These are phyloP conservation scores for Scaeva pyrastri DNA, from an alignment of 2,888 invertebrate genomes.

Conservation along the genomic window DNA sequence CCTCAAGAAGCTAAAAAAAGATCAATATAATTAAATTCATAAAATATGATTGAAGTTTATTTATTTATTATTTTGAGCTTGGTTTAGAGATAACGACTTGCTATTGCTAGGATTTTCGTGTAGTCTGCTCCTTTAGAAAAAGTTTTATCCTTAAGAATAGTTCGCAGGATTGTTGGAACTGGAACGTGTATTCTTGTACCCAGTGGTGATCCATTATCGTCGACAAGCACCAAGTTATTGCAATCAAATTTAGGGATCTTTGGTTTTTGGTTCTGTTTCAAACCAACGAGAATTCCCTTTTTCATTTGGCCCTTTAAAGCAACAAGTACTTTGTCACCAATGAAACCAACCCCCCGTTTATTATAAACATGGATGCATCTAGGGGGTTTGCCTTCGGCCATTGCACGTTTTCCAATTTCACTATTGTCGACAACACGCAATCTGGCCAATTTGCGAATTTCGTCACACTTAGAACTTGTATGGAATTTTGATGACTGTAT, in stretches of 20 bases:
- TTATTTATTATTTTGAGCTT: not conserved
- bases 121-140: slow-evolving; percentile 94
- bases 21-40: slow-evolving; percentile 71
- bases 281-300: slow-evolving; percentile 94
- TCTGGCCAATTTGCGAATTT: slow-evolving; percentile 90
- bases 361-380: slow-evolving; percentile 97
- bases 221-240: slow-evolving; percentile 97
- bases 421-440: slow-evolving; percentile 98
- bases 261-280: slow-evolving; percentile 91
- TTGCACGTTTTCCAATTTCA: slow-evolving; percentile 96
- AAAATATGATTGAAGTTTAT: slow-evolving; percentile 16
- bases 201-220: slow-evolving; percentile 96
- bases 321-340: slow-evolving; percentile 94
- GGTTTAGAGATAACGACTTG: slow-evolving; percentile 86
- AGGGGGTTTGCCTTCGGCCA: slow-evolving; percentile 97
- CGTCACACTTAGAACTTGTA: slow-evolving; percentile 86
- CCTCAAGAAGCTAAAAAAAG: slow-evolving; percentile 77
- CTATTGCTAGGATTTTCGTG: slow-evolving; percentile 95
- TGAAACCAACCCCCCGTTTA: slow-evolving; percentile 87
- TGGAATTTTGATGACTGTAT: slow-evolving; percentile 83
- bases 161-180: slow-evolving; percentile 94
- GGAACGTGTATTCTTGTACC: slow-evolving; percentile 98
- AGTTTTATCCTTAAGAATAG: slow-evolving; percentile 92
- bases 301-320: slow-evolving; percentile 98
- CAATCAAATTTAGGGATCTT: slow-evolving; percentile 96